Evolutionary conservation across 2,797 vertebrate genomes (phyloP).

Genomic region (Anguilla megastoma): DNA sequence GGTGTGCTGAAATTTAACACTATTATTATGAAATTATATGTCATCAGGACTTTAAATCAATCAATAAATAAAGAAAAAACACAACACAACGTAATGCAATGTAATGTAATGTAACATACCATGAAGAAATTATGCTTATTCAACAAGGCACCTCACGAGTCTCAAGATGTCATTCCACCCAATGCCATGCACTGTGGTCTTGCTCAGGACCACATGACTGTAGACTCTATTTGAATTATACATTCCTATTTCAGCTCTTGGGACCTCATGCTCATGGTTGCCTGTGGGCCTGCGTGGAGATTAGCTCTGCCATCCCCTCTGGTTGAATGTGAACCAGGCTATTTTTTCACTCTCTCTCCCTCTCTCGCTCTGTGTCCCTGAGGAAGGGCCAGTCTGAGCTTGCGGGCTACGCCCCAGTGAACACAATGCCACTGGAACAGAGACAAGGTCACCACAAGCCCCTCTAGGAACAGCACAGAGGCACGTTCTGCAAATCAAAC

Average conservation of each 20-base stretch:
- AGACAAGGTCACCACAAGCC: slow-evolving; percentile 21
- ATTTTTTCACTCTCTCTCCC: slow-evolving; percentile 19
- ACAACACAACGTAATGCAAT: background rate
- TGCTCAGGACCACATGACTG: background rate
- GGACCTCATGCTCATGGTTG: background rate
- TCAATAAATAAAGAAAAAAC: background rate
- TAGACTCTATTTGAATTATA: background rate
- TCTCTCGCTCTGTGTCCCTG: background rate
- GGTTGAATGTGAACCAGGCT: background rate
- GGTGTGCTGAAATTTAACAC: background rate
- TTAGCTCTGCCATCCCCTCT: background rate
- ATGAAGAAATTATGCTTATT: background rate
- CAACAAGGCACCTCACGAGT: background rate
- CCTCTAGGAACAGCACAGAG: slow-evolving; percentile 30
- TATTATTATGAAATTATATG: background rate
- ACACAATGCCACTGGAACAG: slow-evolving; percentile 25
- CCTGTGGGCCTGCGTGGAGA: slow-evolving; percentile 13
- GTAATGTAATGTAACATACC: background rate
- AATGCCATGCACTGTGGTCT: background rate
- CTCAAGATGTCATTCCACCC: background rate
- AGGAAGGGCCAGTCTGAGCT: slow-evolving; percentile 26
- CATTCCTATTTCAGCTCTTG: background rate
- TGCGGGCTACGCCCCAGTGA: slow-evolving; percentile 22
- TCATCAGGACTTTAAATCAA: background rate
- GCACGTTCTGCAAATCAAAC: slow-evolving; percentile 26